Conservation (phyloP, 2,888 invertebrate species). For the Apamea sordens region DNA sequence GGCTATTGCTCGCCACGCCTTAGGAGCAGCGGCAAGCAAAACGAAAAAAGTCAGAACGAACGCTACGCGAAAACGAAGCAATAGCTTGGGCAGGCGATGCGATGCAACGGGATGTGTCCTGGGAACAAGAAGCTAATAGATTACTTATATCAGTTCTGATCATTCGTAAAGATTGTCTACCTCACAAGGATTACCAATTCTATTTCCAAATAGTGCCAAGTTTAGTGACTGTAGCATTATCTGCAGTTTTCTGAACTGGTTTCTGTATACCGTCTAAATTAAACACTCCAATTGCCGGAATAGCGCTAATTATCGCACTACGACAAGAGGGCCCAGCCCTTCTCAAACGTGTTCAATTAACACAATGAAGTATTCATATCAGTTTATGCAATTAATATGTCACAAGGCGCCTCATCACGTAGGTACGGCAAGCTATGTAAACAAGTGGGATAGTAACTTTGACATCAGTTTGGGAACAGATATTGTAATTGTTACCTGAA, state of each 20-base stretch:
- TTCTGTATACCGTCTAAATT: neutral
- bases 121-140: too few species aligned
- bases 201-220: neutral
- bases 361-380: constrained; percentile 7
- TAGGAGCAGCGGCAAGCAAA: too few species aligned
- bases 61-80: too few species aligned
- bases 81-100: too few species aligned
- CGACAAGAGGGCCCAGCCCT: neutral
- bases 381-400: constrained; percentile 4
- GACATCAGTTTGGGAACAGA: neutral
- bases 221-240: too few species aligned
- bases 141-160: neutral
- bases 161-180: too few species aligned
- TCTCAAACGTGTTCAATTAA: constrained; percentile 8
- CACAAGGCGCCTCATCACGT: neutral
- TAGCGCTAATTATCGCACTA: too few species aligned
- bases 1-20: too few species aligned
- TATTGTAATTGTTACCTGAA: neutral
- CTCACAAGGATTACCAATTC: neutral
- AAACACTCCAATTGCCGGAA: neutral
- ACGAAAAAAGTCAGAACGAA: too few species aligned
- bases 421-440: neutral
- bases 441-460: constrained; percentile 1
- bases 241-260: neutral
- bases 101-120: too few species aligned